Conservation (phyloP, 2,888 invertebrate species). For the Cotesia congregata region DNA sequence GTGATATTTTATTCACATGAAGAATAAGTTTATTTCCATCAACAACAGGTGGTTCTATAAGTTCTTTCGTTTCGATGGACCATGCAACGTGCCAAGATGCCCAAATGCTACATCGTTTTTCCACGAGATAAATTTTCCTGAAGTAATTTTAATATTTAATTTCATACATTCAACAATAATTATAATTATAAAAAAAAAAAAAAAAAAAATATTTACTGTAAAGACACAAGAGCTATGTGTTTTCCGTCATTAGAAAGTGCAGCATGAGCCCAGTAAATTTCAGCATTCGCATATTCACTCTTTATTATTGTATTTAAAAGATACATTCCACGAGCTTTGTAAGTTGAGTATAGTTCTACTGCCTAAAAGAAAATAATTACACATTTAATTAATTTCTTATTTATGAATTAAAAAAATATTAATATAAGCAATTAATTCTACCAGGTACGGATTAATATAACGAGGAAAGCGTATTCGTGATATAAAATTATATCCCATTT, state of each 20-base stretch:
- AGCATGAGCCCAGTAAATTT: conserved; percentile 81
- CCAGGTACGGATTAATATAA: conserved; percentile 78
- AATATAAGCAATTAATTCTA: conserved; percentile 60
- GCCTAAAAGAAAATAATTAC: conserved; percentile 72
- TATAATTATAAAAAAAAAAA: neutral
- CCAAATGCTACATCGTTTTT: conserved; percentile 77
- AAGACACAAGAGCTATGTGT: conserved; percentile 78
- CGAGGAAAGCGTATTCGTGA: conserved; percentile 77
- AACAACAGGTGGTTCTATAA: conserved; percentile 78
- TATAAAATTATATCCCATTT: conserved; percentile 64
- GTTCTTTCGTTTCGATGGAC: conserved; percentile 80
- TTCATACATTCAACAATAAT: conserved; percentile 11
- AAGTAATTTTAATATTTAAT: conserved; percentile 47
- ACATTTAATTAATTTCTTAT: conserved; percentile 17
- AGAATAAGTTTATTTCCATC: conserved; percentile 77
- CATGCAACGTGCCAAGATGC: conserved; percentile 84
- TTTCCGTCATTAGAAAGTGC: conserved; percentile 75
- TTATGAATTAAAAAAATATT: conserved; percentile 25
- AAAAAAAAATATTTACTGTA: conserved; percentile 74
- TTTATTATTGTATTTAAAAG: conserved; percentile 77
- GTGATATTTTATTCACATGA: conserved; percentile 75
- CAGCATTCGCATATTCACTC: conserved; percentile 77
- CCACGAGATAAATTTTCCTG: conserved; percentile 82
- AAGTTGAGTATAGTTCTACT: conserved; percentile 79
- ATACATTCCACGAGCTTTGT: conserved; percentile 80